Percentiles rank a stretch among this genome's conserved stretches.
These are phyloP conservation scores for Sphenopsis melanotis DNA, from an alignment of 2,797 vertebrate species.

Conservation along the genomic window DNA sequence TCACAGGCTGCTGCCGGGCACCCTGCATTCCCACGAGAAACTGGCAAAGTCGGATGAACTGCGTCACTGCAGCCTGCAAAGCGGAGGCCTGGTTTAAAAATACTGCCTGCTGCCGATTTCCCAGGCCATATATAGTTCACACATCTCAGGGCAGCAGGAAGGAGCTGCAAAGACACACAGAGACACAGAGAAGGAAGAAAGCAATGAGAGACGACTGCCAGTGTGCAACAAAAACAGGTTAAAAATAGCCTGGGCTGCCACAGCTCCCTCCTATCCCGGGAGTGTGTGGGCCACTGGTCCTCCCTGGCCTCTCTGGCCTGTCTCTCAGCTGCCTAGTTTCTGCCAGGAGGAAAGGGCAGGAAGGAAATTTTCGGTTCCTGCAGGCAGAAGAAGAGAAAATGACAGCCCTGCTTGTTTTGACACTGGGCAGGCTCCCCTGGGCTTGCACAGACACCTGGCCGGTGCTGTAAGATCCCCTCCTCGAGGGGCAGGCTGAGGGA, in stretches of 20 bases:
- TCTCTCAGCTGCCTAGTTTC: conserved; percentile 70
- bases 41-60: conserved; percentile 35
- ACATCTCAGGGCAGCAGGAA: conserved; percentile 61
- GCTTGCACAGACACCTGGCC: conserved; percentile 18
- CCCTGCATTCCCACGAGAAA: conserved; percentile 85
- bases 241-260: conserved; percentile 70
- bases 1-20: background rate
- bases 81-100: conserved; percentile 71
- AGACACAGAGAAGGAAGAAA: conserved; percentile 42
- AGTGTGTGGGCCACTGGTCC: background rate
- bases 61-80: conserved; percentile 66
- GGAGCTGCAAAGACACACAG: conserved; percentile 56
- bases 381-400: conserved; percentile 76
- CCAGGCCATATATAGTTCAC: conserved; percentile 79
- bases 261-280: background rate
- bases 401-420: conserved; percentile 70
- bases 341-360: conserved; percentile 68
- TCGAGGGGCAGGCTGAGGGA: background rate
- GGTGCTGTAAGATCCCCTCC: conserved; percentile 16
- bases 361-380: conserved; percentile 77
- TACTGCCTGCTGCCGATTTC: conserved; percentile 73
- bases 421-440: background rate
- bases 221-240: conserved; percentile 29
- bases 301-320: conserved; percentile 55
- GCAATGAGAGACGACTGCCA: conserved; percentile 10